These are phyloP conservation scores for Puffinus mauretanicus DNA, from an alignment of 2,113 vertebrate species.

Conservation along the genomic window DNA sequence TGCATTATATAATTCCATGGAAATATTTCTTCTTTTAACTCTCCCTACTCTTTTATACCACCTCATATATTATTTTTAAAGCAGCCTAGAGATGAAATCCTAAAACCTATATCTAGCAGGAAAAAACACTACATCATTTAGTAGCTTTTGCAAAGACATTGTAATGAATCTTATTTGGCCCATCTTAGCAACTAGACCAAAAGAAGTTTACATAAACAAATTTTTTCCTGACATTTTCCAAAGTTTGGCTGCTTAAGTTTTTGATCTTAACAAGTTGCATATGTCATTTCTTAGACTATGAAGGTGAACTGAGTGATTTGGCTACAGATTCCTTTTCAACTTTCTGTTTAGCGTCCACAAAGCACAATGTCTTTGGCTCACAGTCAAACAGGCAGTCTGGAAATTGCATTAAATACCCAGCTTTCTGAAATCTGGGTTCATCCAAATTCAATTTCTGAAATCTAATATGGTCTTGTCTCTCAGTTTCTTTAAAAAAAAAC, in stretches of 20 bases:
- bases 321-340: not conserved
- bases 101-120: not conserved
- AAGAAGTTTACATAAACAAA: not conserved
- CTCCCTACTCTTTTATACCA: not conserved
- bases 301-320: conserved; percentile 21
- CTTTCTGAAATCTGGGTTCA: conserved; percentile 31
- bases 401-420: conserved; percentile 44
- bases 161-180: not conserved
- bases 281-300: not conserved
- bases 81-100: not conserved
- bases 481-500: not conserved
- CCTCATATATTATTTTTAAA: not conserved
- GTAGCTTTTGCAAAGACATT: not conserved
- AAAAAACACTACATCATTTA: not conserved
- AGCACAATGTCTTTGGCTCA: conserved; percentile 1
- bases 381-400: not conserved
- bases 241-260: not conserved
- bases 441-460: conserved; percentile 50
- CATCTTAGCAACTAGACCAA: not conserved
- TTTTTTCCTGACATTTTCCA: not conserved
- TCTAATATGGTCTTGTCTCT: not conserved
- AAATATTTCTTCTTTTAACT: not conserved
- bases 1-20: not conserved
- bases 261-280: not conserved
- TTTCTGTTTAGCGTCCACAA: not conserved